phyloP scores from a whole-genome alignment of 2,888 invertebrate genomes.

The Eueremaeus valkanovi region DNA sequence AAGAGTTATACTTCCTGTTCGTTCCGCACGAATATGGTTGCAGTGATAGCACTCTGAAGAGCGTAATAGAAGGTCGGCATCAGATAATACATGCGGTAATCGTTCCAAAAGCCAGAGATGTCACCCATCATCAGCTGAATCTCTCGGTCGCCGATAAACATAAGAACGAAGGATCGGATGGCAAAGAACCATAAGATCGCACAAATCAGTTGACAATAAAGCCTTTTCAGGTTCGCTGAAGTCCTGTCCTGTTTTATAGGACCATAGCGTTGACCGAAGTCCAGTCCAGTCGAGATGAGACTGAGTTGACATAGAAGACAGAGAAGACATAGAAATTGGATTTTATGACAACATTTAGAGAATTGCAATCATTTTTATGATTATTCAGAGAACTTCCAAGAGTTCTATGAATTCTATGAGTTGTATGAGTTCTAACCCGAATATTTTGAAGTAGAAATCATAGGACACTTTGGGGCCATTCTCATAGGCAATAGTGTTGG shows the following conservation, averaged over 20 bases:
- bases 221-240: constrained; percentile 34
- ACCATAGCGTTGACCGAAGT: constrained; percentile 40
- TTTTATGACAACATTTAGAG: neutral
- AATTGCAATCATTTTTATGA: neutral
- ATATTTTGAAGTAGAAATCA: constrained; percentile 42
- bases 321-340: constrained; percentile 4
- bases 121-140: constrained; percentile 41
- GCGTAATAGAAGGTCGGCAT: constrained; percentile 43
- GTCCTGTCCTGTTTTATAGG: constrained; percentile 42
- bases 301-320: too few relatives aligned
- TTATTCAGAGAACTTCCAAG: neutral
- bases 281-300: constrained; percentile 42
- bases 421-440: too few relatives aligned
- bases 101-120: constrained; percentile 43
- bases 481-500: constrained; percentile 36
- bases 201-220: constrained; percentile 43
- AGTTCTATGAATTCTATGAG: neutral
- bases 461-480: constrained; percentile 39
- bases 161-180: constrained; percentile 40
- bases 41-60: constrained; percentile 39
- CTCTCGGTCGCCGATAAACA: constrained; percentile 42
- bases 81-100: constrained; percentile 44
- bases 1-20: constrained; percentile 43
- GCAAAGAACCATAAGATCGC: constrained; percentile 43
- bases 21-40: constrained; percentile 41